Conservation (phyloP, 1,140 invertebrate species). For the Drosophila lowei region DNA sequence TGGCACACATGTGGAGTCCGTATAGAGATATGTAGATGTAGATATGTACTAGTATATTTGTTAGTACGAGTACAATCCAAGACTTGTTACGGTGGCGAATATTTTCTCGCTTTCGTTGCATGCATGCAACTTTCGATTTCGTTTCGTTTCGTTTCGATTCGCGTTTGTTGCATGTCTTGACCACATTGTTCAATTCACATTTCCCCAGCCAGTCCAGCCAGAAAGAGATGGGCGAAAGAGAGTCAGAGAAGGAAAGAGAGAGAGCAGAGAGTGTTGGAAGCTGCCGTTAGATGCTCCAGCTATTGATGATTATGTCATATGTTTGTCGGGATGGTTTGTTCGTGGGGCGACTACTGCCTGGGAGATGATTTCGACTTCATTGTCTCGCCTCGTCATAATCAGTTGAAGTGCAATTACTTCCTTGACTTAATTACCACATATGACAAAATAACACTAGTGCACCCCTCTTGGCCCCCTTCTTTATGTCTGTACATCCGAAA, state of each 20-base stretch:
- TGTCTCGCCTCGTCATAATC: conserved; percentile 58
- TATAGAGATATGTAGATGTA: conserved; percentile 21
- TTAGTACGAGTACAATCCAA: conserved; percentile 7
- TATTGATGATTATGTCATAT: conserved; percentile 65
- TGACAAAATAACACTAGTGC: neutral
- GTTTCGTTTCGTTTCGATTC: conserved; percentile 76
- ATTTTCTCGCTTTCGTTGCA: conserved; percentile 55
- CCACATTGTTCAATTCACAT: conserved; percentile 67
- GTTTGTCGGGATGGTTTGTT: conserved; percentile 31
- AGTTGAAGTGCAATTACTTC: conserved; percentile 69
- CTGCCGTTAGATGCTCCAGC: conserved; percentile 57
- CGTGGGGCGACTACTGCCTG: conserved; percentile 40
- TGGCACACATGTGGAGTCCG: conserved; percentile 39
- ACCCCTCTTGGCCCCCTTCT: neutral
- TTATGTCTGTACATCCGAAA: conserved; percentile 28
- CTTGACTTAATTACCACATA: conserved; percentile 67
- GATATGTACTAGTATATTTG: neutral
- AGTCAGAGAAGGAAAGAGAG: neutral
- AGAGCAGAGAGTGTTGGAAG: conserved; percentile 28
- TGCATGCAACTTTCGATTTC: conserved; percentile 79
- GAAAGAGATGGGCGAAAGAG: conserved; percentile 9
- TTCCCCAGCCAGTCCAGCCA: conserved; percentile 23
- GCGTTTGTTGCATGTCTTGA: conserved; percentile 78
- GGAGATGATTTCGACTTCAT: conserved; percentile 47
- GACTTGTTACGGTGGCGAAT: conserved; percentile 58